Evolutionary conservation across 1,140 invertebrate species (phyloP), one percentile per base, ranked within the genome.

Genomic region (Pseudobourletiella spinata): DNA sequence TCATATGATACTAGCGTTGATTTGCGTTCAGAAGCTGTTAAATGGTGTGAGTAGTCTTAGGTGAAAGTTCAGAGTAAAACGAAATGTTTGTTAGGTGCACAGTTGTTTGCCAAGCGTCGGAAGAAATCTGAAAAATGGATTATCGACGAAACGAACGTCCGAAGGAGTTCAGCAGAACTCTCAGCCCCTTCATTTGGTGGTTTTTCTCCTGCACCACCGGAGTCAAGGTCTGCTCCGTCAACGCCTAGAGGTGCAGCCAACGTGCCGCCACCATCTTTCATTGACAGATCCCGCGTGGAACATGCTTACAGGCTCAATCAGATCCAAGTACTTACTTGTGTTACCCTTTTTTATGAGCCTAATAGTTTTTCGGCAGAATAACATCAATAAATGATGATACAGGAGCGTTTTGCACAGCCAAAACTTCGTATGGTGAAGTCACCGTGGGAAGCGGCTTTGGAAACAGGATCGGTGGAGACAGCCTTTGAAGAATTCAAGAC

Each of bases 61-160:
- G n/a, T n/a, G n/a, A n/a, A n/a, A n/a, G n/a, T n/a, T n/a, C n/a
- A n/a, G n/a, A n/a, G n/a, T n/a, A n/a, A n/a, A n/a, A n/a, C n/a
- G n/a, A n/a, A n/a, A n/a, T n/a, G n/a, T n/a, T n/a, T n/a, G n/a
- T n/a, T 65, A 87, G 88, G 88, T 60, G 89, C 88, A 16, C 86
- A 88, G 76, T 80, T 92, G 70, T 92, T 92, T 77, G 88, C 88
- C 20, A 91, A 91, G 73, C 81, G 89, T 48, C 84, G 87, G 72
- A 88, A 87, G 79, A 82, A 85, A 69, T 86, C 87, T 4, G 87
- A 91, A 72, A 88, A 91, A 74, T 93, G 87, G 86, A 81, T 91
- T 18, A 85, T 91, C 18, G 88, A 89, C 68, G 87, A 88, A 73
- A 82, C 76, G 67, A 86, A 74, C 46, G 76, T 79, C 50, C 62